Conservation (phyloP, 2,888 invertebrate species). For the Lepidonotus clava region DNA sequence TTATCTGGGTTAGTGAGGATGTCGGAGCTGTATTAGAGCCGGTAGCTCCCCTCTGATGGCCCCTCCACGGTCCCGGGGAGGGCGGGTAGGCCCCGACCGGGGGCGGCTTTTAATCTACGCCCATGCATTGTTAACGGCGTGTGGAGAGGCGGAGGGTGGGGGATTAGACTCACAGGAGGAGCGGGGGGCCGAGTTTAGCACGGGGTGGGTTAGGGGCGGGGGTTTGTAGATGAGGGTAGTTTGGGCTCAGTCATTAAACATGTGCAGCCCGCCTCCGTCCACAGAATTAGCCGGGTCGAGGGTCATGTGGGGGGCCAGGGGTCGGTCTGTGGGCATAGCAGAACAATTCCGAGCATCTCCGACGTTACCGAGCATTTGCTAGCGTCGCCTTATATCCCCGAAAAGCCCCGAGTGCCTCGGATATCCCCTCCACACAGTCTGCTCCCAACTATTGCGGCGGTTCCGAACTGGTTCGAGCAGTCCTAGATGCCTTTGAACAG, state of each 20-base stretch:
- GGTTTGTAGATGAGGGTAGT: not conserved
- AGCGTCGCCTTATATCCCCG: too few relatives aligned
- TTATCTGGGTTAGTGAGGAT: conserved; percentile 15
- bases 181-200: not conserved
- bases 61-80: too few relatives aligned
- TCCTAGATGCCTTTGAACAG: too few relatives aligned
- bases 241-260: not conserved
- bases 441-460: too few relatives aligned
- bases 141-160: conserved; percentile 8
- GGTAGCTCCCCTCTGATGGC: too few relatives aligned
- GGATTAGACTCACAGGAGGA: not conserved
- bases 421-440: too few relatives aligned
- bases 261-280: not conserved
- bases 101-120: conserved; percentile 22
- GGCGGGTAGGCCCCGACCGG: not conserved
- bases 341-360: too few relatives aligned
- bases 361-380: too few relatives aligned
- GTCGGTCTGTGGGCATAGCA: not conserved
- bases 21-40: not conserved
- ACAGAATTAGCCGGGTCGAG: conserved; percentile 23
- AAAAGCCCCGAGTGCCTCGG: too few relatives aligned
- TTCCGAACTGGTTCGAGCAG: too few relatives aligned
- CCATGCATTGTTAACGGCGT: conserved; percentile 36
- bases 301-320: not conserved
- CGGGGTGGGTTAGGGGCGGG: not conserved